Conservation (phyloP, 2,888 invertebrate genomes). For the Pycnomerus fuliginosus region DNA sequence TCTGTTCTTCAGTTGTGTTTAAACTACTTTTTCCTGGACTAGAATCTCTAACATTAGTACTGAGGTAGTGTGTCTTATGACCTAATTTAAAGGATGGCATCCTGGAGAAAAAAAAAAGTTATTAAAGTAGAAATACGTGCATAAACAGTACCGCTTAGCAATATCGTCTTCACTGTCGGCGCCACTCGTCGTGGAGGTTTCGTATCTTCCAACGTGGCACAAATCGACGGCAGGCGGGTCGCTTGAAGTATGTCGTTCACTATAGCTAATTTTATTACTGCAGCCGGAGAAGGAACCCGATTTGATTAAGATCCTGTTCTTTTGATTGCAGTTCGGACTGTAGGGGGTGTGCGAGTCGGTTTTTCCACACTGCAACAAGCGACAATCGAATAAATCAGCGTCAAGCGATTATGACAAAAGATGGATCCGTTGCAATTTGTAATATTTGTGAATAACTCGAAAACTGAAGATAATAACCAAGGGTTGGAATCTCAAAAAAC, state of each 20-base stretch:
- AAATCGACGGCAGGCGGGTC: constrained; percentile 63
- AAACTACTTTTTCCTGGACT: constrained; percentile 59
- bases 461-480: too few species aligned
- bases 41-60: constrained; percentile 48
- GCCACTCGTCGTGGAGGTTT: constrained; percentile 64
- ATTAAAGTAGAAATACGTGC: not conserved
- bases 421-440: too few species aligned
- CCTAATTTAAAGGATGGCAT: constrained; percentile 68
- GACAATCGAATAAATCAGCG: too few species aligned
- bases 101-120: constrained; percentile 28
- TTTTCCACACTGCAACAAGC: constrained; percentile 40
- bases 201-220: constrained; percentile 57
- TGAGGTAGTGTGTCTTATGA: constrained; percentile 49
- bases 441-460: too few species aligned
- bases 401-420: too few species aligned
- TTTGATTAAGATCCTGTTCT: constrained; percentile 58
- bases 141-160: constrained; percentile 39
- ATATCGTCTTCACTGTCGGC: constrained; percentile 69
- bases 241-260: constrained; percentile 61
- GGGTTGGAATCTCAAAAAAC: too few species aligned
- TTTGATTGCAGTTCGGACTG: constrained; percentile 26
- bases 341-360: constrained; percentile 35
- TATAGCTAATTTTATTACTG: constrained; percentile 57
- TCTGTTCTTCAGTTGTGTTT: constrained; percentile 69
- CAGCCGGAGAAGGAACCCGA: constrained; percentile 72